These are phyloP conservation scores for Dipodomys merriami DNA, from an alignment of 2,113 vertebrate species.

Conservation along the genomic window DNA sequence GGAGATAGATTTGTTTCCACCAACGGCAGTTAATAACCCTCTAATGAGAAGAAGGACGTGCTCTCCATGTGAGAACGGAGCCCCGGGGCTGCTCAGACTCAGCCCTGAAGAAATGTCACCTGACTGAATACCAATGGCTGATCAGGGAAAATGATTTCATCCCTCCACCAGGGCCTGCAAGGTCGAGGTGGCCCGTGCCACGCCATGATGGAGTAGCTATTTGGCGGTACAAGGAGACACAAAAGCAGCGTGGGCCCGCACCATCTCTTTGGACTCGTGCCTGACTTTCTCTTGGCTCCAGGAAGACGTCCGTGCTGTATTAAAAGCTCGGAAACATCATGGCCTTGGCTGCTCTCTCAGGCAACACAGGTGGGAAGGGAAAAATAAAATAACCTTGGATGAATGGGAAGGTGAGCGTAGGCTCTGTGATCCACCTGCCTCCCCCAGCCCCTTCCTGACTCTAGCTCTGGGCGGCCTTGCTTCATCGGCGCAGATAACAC, in stretches of 20 bases:
- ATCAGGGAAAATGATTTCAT: background rate
- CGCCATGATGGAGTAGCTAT: background rate
- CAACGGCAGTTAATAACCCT: conserved; percentile 39
- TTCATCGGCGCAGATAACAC: background rate
- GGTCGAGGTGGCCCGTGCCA: background rate
- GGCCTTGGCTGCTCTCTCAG: background rate
- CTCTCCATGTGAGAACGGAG: background rate
- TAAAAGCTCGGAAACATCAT: background rate
- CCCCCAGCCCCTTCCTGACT: background rate
- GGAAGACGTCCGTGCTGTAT: background rate
- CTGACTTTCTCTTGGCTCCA: background rate
- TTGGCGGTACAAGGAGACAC: background rate
- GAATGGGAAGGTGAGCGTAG: background rate
- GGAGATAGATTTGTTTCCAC: background rate
- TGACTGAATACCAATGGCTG: conserved; percentile 9
- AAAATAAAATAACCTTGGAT: background rate
- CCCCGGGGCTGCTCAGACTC: background rate
- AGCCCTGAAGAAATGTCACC: background rate
- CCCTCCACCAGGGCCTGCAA: background rate
- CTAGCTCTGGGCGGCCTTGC: background rate
- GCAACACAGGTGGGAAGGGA: too few relatives aligned
- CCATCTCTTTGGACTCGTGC: background rate
- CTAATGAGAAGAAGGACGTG: background rate
- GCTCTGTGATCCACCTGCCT: background rate
- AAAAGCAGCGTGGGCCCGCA: background rate